Evolutionary conservation across 1,140 invertebrate genomes (phyloP), one percentile per base, ranked within the genome.

Genomic region (Vanessa atalanta): DNA sequence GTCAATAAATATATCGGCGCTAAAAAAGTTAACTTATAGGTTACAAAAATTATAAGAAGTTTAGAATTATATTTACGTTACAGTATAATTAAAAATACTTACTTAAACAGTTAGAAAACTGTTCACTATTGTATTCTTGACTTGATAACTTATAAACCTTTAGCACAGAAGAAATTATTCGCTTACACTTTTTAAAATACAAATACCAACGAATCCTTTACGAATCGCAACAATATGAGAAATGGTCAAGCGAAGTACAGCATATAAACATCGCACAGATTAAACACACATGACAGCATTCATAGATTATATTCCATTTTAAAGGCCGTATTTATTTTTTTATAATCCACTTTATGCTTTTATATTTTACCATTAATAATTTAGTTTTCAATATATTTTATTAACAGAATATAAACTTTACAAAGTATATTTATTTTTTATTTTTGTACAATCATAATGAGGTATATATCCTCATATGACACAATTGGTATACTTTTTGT

Each of bases 221-320:
- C 57, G 14, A 61, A 37, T 61, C 23, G 57, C 26, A 61, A 61
- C 57, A 61, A 61, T 61, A 61, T 37, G 57, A 61, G 57, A 61
- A 61, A 15, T 15, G 57, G 26, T 37, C 57, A 31, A 61, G 12
- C 11, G 31, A 37, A 31, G 31, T 37, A n/a, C 57, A 61, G 57
- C 9, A 12, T 57, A 61, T 37, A 61, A 15, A 37, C 13, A 31
- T n/a, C 3, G 31, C 31, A 43, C 26, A 61, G 57, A 61, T 61
- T 61, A 31, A 15, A 61, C 31, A 61, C 5, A 61, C 11, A 43
- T 23, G 23, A 57, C 51, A 57, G 50, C 15, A 8, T 53, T 53
- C n/a, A 53, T n/a, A 53, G n/a, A 53, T 53, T n/a, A n/a, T 6
- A 53, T 15, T 15, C n/a, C 3, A 7, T 37, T 37, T 0, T 37